These are phyloP conservation scores for Bactericera cockerelli DNA, from an alignment of 1,140 invertebrate species.

Conservation along the genomic window DNA sequence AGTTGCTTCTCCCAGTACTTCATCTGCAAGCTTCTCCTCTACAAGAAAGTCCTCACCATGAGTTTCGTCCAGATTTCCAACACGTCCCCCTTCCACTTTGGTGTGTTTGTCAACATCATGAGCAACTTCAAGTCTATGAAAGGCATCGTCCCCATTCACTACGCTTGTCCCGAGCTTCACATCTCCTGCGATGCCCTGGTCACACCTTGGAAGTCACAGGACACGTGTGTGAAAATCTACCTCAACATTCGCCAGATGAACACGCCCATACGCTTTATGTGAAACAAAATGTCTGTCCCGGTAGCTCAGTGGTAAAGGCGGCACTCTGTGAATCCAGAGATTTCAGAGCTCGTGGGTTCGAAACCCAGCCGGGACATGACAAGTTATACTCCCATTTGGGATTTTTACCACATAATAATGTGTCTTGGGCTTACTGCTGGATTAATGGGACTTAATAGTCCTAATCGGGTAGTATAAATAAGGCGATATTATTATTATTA, in stretches of 20 bases:
- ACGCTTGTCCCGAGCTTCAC: neutral
- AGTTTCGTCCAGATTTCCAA: slow-evolving; percentile 14
- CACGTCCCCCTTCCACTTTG: slow-evolving; percentile 5
- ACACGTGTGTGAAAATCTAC: neutral
- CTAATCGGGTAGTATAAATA: too few species aligned
- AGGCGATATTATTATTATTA: too few species aligned
- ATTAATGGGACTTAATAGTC: too few species aligned
- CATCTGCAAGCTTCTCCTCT: slow-evolving; percentile 13
- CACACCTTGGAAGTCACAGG: neutral
- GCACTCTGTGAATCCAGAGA: too few species aligned
- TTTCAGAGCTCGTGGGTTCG: too few species aligned
- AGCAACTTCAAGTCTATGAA: slow-evolving; percentile 15
- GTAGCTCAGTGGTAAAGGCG: too few species aligned
- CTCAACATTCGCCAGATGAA: neutral
- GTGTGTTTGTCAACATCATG: slow-evolving; percentile 12
- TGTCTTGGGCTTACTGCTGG: too few species aligned
- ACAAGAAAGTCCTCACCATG: slow-evolving; percentile 11
- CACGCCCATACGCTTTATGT: neutral
- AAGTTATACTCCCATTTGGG: too few species aligned
- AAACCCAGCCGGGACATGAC: too few species aligned
- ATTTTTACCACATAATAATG: too few species aligned
- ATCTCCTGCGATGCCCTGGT: neutral
- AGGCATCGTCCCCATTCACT: slow-evolving; percentile 15
- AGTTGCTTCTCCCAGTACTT: slow-evolving; percentile 14
- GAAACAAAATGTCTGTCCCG: too few species aligned